phyloP scores from a whole-genome alignment of 2,888 invertebrate species.

The Pristionchus exspectatus region DNA sequence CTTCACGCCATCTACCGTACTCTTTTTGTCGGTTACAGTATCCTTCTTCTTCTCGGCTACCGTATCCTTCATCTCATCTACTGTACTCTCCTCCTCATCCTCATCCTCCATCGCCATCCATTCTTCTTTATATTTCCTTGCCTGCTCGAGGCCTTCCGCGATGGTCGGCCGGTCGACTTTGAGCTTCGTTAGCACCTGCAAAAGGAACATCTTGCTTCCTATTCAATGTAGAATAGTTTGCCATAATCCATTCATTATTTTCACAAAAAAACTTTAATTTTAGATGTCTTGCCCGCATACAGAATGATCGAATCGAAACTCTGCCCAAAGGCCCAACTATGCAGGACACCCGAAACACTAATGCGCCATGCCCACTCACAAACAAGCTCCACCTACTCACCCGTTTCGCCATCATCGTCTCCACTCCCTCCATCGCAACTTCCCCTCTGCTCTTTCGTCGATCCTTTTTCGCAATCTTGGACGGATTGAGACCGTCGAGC shows the following conservation, averaged over 20 bases:
- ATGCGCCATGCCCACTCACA: too few relatives aligned
- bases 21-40: neutral
- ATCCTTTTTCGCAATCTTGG: neutral
- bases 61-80: neutral
- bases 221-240: too few relatives aligned
- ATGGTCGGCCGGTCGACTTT: constrained; percentile 14
- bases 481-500: neutral
- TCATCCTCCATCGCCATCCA: neutral
- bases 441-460: neutral
- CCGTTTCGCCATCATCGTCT: neutral
- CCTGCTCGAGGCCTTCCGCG: neutral
- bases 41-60: neutral
- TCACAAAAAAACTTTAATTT: too few relatives aligned
- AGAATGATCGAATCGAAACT: too few relatives aligned
- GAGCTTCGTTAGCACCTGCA: constrained; percentile 10
- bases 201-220: too few relatives aligned
- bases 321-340: too few relatives aligned
- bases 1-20: neutral
- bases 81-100: neutral
- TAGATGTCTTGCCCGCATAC: too few relatives aligned
- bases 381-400: neutral
- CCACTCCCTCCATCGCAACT: neutral
- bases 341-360: too few relatives aligned
- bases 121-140: neutral
- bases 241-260: too few relatives aligned